Evolutionary conservation across 2,888 invertebrate species (phyloP).

Genomic region (Cryptophagus acutangulus): DNA sequence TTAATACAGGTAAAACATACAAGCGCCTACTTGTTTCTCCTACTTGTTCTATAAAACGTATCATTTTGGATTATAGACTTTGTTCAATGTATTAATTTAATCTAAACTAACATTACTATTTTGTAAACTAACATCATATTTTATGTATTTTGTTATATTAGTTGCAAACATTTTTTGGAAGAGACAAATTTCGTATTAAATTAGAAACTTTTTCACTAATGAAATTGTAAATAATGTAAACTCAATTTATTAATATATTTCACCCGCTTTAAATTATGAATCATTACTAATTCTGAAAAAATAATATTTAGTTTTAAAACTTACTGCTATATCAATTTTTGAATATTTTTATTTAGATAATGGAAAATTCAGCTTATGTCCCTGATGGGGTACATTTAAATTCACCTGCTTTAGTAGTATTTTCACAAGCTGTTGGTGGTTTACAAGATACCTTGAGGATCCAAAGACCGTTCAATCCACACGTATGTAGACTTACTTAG

Average conservation of each 20-base stretch:
- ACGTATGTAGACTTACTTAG: conserved; percentile 59
- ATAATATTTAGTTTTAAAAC: not conserved
- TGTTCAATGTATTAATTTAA: no score
- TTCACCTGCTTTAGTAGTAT: conserved; percentile 69
- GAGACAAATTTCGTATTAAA: conserved; percentile 8
- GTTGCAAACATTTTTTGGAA: no score
- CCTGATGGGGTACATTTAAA: conserved; percentile 67
- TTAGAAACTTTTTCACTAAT: not conserved
- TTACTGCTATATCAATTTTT: not conserved
- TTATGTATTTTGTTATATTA: no score
- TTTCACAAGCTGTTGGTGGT: conserved; percentile 70
- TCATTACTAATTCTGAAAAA: not conserved
- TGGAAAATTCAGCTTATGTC: conserved; percentile 72
- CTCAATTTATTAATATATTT: not conserved
- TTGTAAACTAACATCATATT: no score
- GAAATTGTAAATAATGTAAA: not conserved
- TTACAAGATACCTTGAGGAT: conserved; percentile 70
- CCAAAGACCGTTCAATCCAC: conserved; percentile 70
- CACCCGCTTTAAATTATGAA: not conserved
- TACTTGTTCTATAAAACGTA: no score
- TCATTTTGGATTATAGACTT: no score
- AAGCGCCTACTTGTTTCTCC: no score
- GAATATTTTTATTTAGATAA: conserved; percentile 34
- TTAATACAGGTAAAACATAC: no score
- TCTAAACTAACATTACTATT: no score